These are phyloP conservation scores for Rhodophaea formosa DNA, from an alignment of 2,888 invertebrate species.

Conservation along the genomic window DNA sequence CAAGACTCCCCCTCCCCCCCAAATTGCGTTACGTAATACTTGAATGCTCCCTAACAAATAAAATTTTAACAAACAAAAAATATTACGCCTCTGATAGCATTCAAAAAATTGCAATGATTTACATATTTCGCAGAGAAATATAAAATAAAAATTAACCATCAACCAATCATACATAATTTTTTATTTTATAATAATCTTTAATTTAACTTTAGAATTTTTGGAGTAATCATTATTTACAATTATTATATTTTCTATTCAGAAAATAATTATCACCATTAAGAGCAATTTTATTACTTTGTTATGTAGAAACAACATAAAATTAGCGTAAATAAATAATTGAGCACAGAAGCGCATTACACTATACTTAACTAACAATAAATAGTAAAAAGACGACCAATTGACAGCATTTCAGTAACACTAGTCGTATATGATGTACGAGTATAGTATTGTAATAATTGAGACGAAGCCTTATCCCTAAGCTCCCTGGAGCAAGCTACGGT, in stretches of 20 bases:
- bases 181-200: too few relatives aligned
- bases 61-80: too few relatives aligned
- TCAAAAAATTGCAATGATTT: too few relatives aligned
- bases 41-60: too few relatives aligned
- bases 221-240: not conserved
- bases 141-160: too few relatives aligned
- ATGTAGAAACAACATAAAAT: not conserved
- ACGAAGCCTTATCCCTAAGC: constrained; percentile 54
- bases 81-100: too few relatives aligned
- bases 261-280: not conserved
- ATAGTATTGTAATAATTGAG: constrained; percentile 65
- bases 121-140: too few relatives aligned
- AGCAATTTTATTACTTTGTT: not conserved
- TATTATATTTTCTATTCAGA: not conserved
- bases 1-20: too few relatives aligned
- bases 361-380: constrained; percentile 58
- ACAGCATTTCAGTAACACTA: constrained; percentile 72
- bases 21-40: too few relatives aligned
- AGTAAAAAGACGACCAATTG: constrained; percentile 74
- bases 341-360: constrained; percentile 59
- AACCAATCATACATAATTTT: too few relatives aligned
- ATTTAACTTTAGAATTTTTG: too few relatives aligned
- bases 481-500: constrained; percentile 16
- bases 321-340: constrained; percentile 33
- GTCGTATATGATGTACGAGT: constrained; percentile 55